Percentiles rank a stretch among this genome's conserved stretches.
Evolutionary conservation across 2,888 invertebrate genomes (phyloP).

Genomic region (Rhimphoctona megacephalus): DNA sequence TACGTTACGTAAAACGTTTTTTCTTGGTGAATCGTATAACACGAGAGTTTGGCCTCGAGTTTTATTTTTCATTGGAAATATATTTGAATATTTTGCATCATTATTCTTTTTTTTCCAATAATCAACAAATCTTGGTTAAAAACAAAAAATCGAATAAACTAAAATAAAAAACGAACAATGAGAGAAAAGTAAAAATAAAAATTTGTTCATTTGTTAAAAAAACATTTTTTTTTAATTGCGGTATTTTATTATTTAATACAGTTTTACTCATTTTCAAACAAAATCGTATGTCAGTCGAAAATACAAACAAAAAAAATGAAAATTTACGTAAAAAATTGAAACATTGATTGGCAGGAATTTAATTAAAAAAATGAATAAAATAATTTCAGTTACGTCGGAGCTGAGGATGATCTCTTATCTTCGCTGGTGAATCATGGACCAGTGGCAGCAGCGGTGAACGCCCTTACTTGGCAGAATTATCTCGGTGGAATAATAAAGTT

Average conservation of each 20-base stretch:
- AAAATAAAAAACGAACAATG: background rate
- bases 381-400: slow-evolving; percentile 87
- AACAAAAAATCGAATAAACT: background rate
- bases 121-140: background rate
- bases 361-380: slow-evolving; percentile 4
- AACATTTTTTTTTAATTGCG: too few relatives aligned
- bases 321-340: background rate
- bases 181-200: background rate
- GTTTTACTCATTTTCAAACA: background rate
- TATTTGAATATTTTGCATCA: background rate
- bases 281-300: background rate
- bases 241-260: too few relatives aligned
- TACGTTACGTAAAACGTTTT: slow-evolving; percentile 60
- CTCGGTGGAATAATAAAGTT: slow-evolving; percentile 93
- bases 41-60: slow-evolving; percentile 37
- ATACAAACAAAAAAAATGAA: background rate
- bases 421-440: slow-evolving; percentile 91
- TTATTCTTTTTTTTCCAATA: background rate
- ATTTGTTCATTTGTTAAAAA: background rate
- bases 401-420: slow-evolving; percentile 88
- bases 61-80: background rate
- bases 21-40: slow-evolving; percentile 26
- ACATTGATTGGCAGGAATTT: background rate
- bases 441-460: slow-evolving; percentile 93
- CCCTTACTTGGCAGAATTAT: slow-evolving; percentile 94